Percentiles rank a stretch among this genome's conserved stretches.
phyloP scores from a whole-genome alignment of 2,113 vertebrate genomes.

The Dasyornis broadbenti region DNA sequence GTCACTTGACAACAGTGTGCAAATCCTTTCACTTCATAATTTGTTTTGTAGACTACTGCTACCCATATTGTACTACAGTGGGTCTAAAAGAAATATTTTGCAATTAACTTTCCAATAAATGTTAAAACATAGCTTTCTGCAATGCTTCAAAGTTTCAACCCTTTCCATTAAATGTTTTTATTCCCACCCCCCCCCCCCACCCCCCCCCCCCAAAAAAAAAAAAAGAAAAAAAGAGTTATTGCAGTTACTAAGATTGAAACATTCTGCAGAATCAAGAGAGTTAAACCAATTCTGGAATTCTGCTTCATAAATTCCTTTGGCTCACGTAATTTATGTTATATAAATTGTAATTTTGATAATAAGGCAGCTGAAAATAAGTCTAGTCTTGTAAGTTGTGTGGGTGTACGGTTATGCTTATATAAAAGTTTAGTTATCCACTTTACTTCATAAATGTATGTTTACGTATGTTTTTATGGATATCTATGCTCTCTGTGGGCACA shows the following conservation, averaged over 20 bases:
- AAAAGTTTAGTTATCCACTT: not conserved
- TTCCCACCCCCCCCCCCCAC: too few relatives aligned
- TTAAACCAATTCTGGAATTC: not conserved
- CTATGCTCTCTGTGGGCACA: not conserved
- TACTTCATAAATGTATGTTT: not conserved
- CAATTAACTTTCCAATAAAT: not conserved
- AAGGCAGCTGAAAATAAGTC: conserved; percentile 42
- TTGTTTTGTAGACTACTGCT: not conserved
- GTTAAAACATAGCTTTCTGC: not conserved
- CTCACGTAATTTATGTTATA: not conserved
- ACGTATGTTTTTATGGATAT: not conserved
- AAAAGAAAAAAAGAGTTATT: not conserved
- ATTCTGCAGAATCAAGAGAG: not conserved
- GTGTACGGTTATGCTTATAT: conserved; percentile 18
- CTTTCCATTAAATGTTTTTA: not conserved
- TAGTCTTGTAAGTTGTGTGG: conserved; percentile 48
- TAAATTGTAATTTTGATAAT: conserved; percentile 40
- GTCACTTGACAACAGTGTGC: not conserved
- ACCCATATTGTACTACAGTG: not conserved
- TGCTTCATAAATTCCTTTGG: conserved; percentile 13
- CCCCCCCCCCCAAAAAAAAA: not conserved
- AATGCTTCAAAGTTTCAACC: not conserved
- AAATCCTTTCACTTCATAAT: not conserved
- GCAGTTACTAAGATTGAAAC: not conserved
- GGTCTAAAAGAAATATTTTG: not conserved